A percentile compares a stretch with the other conserved stretches of the same genome.
Conservation (phyloP, 2,888 invertebrate species). For the Hyposoter didymator region DNA sequence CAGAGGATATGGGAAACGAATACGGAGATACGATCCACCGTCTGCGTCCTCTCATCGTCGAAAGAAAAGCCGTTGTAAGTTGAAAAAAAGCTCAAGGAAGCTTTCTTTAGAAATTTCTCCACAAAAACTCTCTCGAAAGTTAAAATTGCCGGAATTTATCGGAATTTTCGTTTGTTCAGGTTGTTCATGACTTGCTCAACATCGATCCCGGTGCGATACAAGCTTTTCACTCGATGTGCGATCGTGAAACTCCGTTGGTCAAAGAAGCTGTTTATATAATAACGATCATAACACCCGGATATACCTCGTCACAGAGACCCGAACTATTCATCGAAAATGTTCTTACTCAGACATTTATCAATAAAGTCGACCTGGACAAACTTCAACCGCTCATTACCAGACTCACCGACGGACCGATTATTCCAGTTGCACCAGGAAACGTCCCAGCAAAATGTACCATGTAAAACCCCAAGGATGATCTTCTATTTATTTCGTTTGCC, state of each 20-base stretch:
- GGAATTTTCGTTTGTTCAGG: conserved; percentile 70
- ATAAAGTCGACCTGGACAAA: conserved; percentile 82
- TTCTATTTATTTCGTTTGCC: background rate
- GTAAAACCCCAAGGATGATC: conserved; percentile 23
- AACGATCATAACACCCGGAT: conserved; percentile 81
- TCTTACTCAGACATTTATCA: conserved; percentile 80
- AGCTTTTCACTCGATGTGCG: conserved; percentile 87
- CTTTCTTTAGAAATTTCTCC: background rate
- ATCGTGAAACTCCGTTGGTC: conserved; percentile 85
- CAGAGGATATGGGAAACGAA: conserved; percentile 81
- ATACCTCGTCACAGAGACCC: conserved; percentile 65
- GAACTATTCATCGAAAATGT: conserved; percentile 79
- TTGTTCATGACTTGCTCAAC: conserved; percentile 77
- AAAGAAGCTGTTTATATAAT: conserved; percentile 83
- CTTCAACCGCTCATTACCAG: conserved; percentile 84
- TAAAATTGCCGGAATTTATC: background rate
- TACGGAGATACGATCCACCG: conserved; percentile 80
- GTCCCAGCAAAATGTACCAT: conserved; percentile 67
- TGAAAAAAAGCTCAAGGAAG: background rate
- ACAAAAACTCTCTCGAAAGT: background rate
- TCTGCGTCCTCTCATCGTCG: conserved; percentile 66
- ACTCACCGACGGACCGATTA: conserved; percentile 82
- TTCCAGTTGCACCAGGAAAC: conserved; percentile 77
- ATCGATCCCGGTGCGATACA: conserved; percentile 78
- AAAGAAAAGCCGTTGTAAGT: conserved; percentile 77